phyloP scores from a whole-genome alignment of 2,797 vertebrate species.

The Neolamprologus multifasciatus region DNA sequence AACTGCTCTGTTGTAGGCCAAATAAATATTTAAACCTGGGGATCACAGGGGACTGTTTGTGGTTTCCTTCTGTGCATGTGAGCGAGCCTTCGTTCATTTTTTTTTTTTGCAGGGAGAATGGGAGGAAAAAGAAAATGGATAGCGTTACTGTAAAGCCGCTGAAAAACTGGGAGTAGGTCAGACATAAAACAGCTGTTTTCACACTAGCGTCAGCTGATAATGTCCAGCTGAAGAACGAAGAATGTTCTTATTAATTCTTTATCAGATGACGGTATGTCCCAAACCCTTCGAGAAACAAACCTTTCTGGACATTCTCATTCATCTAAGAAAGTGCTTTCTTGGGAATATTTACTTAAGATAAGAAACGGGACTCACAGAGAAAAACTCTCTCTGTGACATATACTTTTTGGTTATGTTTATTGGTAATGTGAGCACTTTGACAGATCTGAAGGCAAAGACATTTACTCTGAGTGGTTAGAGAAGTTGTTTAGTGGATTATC shows the following conservation, averaged over 20 bases:
- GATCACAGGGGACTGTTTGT: constrained; percentile 24
- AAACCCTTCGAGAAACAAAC: constrained; percentile 2
- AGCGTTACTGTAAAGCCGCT: constrained; percentile 9
- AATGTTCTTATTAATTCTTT: constrained; percentile 56
- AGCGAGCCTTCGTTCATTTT: constrained; percentile 5
- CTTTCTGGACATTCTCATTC: constrained; percentile 1
- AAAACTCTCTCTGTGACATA: neutral
- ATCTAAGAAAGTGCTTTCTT: constrained; percentile 24
- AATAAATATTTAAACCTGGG: constrained; percentile 59
- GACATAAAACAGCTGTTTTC: constrained; percentile 65
- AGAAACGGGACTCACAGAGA: constrained; percentile 7
- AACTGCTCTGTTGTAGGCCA: constrained; percentile 47
- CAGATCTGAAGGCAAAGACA: neutral
- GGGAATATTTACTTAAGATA: constrained; percentile 46
- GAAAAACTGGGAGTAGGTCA: constrained; percentile 38
- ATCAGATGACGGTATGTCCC: constrained; percentile 40
- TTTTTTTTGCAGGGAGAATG: neutral
- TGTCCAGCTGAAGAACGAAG: constrained; percentile 13
- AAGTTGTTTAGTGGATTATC: neutral
- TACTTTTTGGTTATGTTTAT: neutral
- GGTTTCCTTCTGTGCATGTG: constrained; percentile 6
- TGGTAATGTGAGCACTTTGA: neutral
- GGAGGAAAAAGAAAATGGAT: neutral
- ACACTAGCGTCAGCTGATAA: constrained; percentile 46
- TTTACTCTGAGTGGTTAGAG: neutral